phyloP scores from a whole-genome alignment of 2,888 invertebrate genomes.

The Drosophila conformis region DNA sequence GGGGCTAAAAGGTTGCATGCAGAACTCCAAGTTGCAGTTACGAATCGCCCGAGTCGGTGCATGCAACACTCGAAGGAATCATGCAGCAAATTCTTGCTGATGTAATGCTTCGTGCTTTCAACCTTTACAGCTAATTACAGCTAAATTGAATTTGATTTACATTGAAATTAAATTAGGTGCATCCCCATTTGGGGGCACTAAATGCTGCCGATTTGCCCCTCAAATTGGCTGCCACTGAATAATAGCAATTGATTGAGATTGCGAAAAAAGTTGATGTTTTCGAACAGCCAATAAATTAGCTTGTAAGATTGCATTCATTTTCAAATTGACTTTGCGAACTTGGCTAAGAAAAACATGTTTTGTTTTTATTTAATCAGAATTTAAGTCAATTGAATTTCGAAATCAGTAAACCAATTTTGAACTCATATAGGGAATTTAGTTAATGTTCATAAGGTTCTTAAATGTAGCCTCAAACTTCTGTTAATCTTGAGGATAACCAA shows the following conservation, averaged over 20 bases:
- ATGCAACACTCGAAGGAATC: conserved; percentile 22
- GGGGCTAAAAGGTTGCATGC: conserved; percentile 30
- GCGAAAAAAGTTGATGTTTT: neutral
- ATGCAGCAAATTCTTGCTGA: conserved; percentile 6
- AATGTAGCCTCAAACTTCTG: conserved; percentile 2
- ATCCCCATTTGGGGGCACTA: conserved; percentile 7
- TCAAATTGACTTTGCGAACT: neutral
- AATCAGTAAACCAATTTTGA: neutral
- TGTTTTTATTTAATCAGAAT: neutral
- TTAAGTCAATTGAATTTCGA: neutral
- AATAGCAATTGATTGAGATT: neutral
- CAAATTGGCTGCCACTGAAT: conserved; percentile 5
- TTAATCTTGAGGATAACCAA: neutral
- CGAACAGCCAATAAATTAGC: neutral
- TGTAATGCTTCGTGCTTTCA: neutral
- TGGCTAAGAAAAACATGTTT: neutral
- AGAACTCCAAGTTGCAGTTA: conserved; percentile 39
- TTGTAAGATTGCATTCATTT: neutral
- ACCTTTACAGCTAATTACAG: conserved; percentile 10
- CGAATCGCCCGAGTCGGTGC: conserved; percentile 30
- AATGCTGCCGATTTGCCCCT: neutral
- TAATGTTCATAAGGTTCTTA: neutral
- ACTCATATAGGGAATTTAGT: neutral
- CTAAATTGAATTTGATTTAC: conserved; percentile 27
- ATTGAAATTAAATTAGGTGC: conserved; percentile 29